phyloP scores from a whole-genome alignment of 2,797 vertebrate genomes.

The Sarcoramphus papa region DNA sequence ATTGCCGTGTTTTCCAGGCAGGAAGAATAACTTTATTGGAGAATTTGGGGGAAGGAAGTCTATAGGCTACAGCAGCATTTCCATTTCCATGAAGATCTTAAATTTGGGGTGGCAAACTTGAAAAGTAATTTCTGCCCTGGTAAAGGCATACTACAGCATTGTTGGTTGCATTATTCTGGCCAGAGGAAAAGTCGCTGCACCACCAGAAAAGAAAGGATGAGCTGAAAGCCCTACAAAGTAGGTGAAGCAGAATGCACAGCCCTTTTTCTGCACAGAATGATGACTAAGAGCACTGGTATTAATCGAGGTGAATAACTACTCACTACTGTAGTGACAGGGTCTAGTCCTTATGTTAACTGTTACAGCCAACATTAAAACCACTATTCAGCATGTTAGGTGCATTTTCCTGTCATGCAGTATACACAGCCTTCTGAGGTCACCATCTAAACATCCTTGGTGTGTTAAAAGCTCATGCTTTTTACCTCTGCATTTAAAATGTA shows the following conservation, averaged over 20 bases:
- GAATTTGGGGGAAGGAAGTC: neutral
- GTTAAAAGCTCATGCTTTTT: neutral
- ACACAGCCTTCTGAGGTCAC: neutral
- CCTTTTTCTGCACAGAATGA: neutral
- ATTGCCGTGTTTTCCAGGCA: neutral
- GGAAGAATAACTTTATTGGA: neutral
- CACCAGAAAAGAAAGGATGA: neutral
- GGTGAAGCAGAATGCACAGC: neutral
- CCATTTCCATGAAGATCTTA: neutral
- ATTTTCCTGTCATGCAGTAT: neutral
- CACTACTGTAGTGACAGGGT: neutral
- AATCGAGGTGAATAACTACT: neutral
- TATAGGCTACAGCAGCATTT: neutral
- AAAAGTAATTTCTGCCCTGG: neutral
- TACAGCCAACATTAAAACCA: neutral
- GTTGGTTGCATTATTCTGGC: neutral
- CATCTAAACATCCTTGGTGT: neutral
- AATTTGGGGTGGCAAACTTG: neutral
- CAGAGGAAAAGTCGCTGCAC: neutral
- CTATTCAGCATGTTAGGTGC: neutral
- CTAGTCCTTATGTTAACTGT: neutral
- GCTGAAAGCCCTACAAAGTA: neutral
- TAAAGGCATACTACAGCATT: neutral
- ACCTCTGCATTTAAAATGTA: neutral
- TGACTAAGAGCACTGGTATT: neutral